Percentiles rank a stretch among this genome's conserved stretches.
These are phyloP conservation scores for Chrysolina haemoptera DNA, from an alignment of 2,888 invertebrate genomes.

Conservation along the genomic window DNA sequence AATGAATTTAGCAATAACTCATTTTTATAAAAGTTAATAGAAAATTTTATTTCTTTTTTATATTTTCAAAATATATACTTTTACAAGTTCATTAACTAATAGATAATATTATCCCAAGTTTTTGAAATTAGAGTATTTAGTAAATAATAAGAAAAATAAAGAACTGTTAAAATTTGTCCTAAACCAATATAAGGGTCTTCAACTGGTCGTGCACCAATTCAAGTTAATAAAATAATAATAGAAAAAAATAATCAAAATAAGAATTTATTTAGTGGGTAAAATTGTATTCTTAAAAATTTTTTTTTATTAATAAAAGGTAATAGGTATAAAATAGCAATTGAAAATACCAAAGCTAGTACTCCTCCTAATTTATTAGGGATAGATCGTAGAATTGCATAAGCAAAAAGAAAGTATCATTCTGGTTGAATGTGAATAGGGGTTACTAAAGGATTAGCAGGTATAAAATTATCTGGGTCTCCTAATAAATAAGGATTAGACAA, in stretches of 20 bases:
- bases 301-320: conserved; percentile 74
- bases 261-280: conserved; percentile 76
- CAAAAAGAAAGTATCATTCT: conserved; percentile 89
- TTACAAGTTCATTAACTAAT: conserved; percentile 77
- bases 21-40: conserved; percentile 73
- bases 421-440: conserved; percentile 86
- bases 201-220: conserved; percentile 80
- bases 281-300: conserved; percentile 74
- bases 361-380: conserved; percentile 87
- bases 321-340: conserved; percentile 79
- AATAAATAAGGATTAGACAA: conserved; percentile 75
- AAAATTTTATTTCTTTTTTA: conserved; percentile 74
- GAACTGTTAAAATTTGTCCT: conserved; percentile 75
- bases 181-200: conserved; percentile 77
- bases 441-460: conserved; percentile 78
- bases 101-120: conserved; percentile 73
- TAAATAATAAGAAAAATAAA: conserved; percentile 75
- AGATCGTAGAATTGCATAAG: conserved; percentile 85
- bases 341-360: conserved; percentile 77
- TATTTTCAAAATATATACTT: conserved; percentile 82
- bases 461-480: conserved; percentile 83
- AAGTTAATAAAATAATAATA: conserved; percentile 77
- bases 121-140: conserved; percentile 71
- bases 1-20: too few relatives aligned
- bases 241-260: conserved; percentile 74